Evolutionary conservation across 2,113 vertebrate genomes (phyloP).

Genomic region (Siniperca knerii): DNA sequence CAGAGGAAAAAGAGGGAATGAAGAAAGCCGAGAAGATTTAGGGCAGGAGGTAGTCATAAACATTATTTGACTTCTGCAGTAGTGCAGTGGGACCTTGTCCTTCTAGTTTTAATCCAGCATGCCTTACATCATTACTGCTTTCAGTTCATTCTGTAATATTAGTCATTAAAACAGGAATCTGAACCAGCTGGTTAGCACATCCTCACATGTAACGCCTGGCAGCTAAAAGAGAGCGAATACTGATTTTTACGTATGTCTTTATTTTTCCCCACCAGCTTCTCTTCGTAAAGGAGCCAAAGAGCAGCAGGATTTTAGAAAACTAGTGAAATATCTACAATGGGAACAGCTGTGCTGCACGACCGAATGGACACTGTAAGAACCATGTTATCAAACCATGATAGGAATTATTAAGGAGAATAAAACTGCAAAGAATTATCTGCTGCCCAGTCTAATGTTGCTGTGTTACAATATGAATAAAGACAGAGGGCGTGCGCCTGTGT

Average conservation of each 20-base stretch:
- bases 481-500: accelerated
- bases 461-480: no score
- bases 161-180: background rate
- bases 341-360: background rate
- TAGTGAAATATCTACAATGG: background rate
- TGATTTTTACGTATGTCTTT: background rate
- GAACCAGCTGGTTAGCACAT: background rate
- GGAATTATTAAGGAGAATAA: background rate
- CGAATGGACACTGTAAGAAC: background rate
- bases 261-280: background rate
- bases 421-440: background rate
- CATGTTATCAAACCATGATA: background rate
- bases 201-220: background rate
- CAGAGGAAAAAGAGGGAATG: background rate
- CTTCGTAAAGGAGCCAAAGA: background rate
- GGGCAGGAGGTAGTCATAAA: background rate
- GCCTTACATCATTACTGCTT: background rate
- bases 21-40: background rate
- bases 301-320: background rate
- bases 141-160: background rate
- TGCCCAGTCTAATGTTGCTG: background rate
- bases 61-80: background rate
- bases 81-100: slow-evolving; percentile 4
- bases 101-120: background rate
- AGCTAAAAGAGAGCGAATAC: background rate